Base-by-base conservation (phyloP, 2,888 invertebrate species). In the Chymomyza amoena region DNA sequence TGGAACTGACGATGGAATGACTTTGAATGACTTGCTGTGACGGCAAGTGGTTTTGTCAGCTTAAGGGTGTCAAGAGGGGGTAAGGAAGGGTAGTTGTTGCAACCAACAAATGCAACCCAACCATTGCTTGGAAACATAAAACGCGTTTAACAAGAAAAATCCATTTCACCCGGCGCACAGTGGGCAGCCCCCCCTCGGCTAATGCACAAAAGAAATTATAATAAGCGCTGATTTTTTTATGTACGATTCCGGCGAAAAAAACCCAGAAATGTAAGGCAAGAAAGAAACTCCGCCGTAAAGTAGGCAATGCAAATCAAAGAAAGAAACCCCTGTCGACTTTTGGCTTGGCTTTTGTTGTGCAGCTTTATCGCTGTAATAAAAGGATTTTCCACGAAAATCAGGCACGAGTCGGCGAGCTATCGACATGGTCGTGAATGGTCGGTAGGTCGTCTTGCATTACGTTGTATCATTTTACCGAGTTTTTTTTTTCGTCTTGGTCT, bases 201-300 rank as follows among this genome's bases (percentile, higher is more conserved):
- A 84, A 85, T 84, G 83, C 78, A 76, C 76, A 87, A 87, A 76
- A 68, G 72, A 84, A 82, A 81, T 84, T 82, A 87, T 82, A 84
- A 87, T 84, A 87, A 78, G 87, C 79, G 69, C 66, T 77, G 76
- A 70, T 77, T 84, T 80, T 84, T 70, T 67, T 59, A 68, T 78
- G 76, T 75, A 78, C 69, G 74, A 73, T 75, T 77, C 75, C 63
- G 71, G 61, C 51, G 73, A 72, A 72, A 64, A 64, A 51, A 57
- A 25, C 18, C 59, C 60, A 39, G 67, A 72, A 73, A 54, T 54
- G 52, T 54, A 54, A 70, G 75, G 39, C 65, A 36, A 25, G 15
- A 66, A 36, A 25, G 15, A 66, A 62, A 54, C 70, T 73, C 77
- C 80, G 84, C 80, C 79, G 75, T 84, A 76, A 82, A 85, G 82